Evolutionary conservation across 2,113 vertebrate species (phyloP).

Genomic region (Trachemys scripta): DNA sequence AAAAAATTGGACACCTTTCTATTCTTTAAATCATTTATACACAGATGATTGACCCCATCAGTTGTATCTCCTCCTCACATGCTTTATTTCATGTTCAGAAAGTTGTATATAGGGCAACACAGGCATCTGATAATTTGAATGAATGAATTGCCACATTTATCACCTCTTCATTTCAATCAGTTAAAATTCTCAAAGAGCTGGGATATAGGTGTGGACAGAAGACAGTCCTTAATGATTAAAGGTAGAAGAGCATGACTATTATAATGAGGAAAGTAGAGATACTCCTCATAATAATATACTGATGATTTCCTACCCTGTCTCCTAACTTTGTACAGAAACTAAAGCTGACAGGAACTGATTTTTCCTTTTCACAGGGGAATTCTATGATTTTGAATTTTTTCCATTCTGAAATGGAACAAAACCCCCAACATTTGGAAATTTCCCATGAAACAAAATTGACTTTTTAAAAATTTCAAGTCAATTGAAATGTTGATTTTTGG

Average conservation of each 20-base stretch:
- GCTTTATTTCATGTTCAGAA: constrained; percentile 24
- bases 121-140: not conserved
- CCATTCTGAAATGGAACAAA: not conserved
- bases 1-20: not conserved
- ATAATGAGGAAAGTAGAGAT: not conserved
- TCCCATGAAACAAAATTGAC: too few species aligned
- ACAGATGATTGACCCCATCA: not conserved
- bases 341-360: not conserved
- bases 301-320: not conserved
- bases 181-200: constrained; percentile 8
- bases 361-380: accelerated
- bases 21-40: not conserved
- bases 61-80: not conserved
- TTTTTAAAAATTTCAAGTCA: not conserved
- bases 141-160: not conserved
- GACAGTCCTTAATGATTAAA: not conserved
- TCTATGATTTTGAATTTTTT: not conserved
- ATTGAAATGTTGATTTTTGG: not conserved
- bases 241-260: not conserved
- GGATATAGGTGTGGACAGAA: not conserved
- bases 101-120: not conserved
- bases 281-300: not conserved
- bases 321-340: not conserved
- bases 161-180: constrained; percentile 26
- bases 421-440: too few species aligned